These are phyloP conservation scores for Meiosimyza platycephala DNA, from an alignment of 2,888 invertebrate species.

Conservation along the genomic window DNA sequence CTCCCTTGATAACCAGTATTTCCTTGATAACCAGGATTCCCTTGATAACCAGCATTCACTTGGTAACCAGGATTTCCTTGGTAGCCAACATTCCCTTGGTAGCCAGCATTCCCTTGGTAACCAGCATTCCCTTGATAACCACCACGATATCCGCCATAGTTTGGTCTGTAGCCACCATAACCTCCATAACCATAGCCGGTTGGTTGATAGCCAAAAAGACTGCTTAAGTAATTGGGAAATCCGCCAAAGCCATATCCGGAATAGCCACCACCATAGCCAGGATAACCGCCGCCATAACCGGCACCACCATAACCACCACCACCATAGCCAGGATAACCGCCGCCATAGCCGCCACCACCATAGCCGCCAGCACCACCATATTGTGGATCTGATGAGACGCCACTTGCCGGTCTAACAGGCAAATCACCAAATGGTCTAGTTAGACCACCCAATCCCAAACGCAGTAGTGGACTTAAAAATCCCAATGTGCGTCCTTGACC, in stretches of 20 bases:
- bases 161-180: not conserved
- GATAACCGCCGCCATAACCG: constrained; percentile 23
- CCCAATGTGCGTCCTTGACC: constrained; percentile 44
- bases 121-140: not conserved
- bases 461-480: constrained; percentile 34
- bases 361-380: constrained; percentile 32
- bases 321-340: constrained; percentile 5
- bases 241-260: constrained; percentile 28
- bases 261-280: constrained; percentile 31
- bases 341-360: constrained; percentile 27
- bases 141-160: constrained; percentile 18
- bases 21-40: not conserved
- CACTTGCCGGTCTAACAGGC: constrained; percentile 6
- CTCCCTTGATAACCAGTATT: too few species aligned
- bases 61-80: not conserved
- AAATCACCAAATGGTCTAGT: not conserved
- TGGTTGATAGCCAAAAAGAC: constrained; percentile 4
- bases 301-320: constrained; percentile 19
- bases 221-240: not conserved
- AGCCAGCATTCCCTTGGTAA: not conserved
- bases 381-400: constrained; percentile 35
- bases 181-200: constrained; percentile 32
- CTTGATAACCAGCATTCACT: not conserved
- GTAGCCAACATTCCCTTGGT: not conserved
- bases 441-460: constrained; percentile 30